Percentiles rank a stretch among this genome's conserved stretches.
phyloP scores from a whole-genome alignment of 2,797 vertebrate genomes.

The Bryconaethiops microstoma region DNA sequence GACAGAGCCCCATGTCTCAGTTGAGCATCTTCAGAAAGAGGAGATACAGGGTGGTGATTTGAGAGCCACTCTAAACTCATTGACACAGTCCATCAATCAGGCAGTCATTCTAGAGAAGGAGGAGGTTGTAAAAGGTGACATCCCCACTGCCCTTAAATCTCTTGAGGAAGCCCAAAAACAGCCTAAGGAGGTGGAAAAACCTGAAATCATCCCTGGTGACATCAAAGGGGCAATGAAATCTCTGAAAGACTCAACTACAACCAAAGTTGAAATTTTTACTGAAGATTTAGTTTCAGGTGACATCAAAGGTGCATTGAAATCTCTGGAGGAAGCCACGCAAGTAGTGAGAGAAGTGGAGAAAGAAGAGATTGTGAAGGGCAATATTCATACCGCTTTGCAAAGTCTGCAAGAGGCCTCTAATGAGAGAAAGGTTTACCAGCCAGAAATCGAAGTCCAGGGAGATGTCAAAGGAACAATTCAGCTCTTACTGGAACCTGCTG shows the following conservation, averaged over 20 bases:
- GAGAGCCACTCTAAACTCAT: conserved; percentile 81
- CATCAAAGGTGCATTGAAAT: conserved; percentile 84
- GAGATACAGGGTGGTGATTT: conserved; percentile 87
- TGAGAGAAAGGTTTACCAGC: conserved; percentile 72
- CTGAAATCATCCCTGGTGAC: conserved; percentile 81
- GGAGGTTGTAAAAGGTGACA: conserved; percentile 85
- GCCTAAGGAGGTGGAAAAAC: conserved; percentile 80
- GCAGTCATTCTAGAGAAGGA: conserved; percentile 81
- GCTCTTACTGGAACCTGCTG: conserved; percentile 75
- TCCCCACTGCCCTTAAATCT: conserved; percentile 79
- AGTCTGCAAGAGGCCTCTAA: conserved; percentile 74
- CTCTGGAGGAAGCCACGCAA: conserved; percentile 80
- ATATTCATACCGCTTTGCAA: conserved; percentile 74
- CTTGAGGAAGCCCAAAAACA: conserved; percentile 79
- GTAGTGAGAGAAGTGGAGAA: conserved; percentile 78
- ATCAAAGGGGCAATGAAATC: conserved; percentile 84
- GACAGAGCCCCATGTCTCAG: conserved; percentile 74
- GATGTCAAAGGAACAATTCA: conserved; percentile 80
- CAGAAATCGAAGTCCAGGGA: conserved; percentile 74
- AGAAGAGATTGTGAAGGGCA: conserved; percentile 76
- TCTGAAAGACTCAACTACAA: conserved; percentile 83
- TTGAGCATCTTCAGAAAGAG: conserved; percentile 77
- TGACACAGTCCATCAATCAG: conserved; percentile 84
- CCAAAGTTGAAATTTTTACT: conserved; percentile 76
- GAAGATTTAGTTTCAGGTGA: conserved; percentile 85